A percentile compares a stretch with the other conserved stretches of the same genome.
phyloP scores from a whole-genome alignment of 2,113 vertebrate genomes.

The Astatoreochromis straeleni region DNA sequence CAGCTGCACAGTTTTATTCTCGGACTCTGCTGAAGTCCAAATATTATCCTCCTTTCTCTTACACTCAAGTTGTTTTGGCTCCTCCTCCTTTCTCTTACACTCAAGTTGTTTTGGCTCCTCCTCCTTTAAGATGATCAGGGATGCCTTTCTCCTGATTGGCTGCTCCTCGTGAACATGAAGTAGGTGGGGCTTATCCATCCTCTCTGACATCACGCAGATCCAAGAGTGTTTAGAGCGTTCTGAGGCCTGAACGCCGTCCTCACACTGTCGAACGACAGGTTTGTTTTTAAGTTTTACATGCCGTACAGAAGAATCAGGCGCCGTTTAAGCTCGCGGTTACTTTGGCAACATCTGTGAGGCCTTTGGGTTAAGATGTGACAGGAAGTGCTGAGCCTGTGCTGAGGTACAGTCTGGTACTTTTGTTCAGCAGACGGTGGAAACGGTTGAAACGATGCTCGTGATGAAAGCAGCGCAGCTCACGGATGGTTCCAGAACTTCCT shows the following conservation, averaged over 20 bases:
- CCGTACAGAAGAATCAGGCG: not conserved
- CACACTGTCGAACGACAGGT: not conserved
- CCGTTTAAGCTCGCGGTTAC: accelerated
- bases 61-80: too few species aligned
- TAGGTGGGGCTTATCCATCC: not conserved
- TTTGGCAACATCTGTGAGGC: not conserved
- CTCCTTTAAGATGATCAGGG: not conserved
- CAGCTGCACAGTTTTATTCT: not conserved
- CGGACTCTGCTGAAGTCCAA: not conserved
- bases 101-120: not conserved
- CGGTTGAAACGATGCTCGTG: not conserved
- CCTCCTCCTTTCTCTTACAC: not conserved
- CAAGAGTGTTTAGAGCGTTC: not conserved
- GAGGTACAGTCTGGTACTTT: not conserved
- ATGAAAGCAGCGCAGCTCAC: not conserved
- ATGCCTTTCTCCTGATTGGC: not conserved
- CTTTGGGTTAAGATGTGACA: not conserved
- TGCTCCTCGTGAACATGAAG: not conserved
- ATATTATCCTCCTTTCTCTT: not conserved
- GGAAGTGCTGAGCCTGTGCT: not conserved
- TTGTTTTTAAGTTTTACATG: not conserved
- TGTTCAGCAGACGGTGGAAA: not conserved
- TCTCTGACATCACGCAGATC: not conserved
- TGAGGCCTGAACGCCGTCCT: accelerated
- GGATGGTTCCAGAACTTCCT: not conserved